Evolutionary conservation across 1,140 invertebrate genomes (phyloP).

Genomic region (Macrotrachela quadricornifera): DNA sequence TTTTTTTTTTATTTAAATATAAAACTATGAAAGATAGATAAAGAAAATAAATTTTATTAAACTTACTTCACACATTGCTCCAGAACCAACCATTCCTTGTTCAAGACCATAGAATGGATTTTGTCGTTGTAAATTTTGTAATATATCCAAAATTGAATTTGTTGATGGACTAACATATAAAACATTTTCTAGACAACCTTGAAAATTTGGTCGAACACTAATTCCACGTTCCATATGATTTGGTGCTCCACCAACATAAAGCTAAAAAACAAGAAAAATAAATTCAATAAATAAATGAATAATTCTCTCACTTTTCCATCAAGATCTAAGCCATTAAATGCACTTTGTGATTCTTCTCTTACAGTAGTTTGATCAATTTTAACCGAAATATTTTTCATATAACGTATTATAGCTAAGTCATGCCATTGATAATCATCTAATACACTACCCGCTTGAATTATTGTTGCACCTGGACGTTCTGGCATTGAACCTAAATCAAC

Average conservation of each 20-base stretch:
- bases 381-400: slow-evolving; percentile 56
- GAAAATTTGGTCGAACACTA: slow-evolving; percentile 47
- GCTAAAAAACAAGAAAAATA: too few relatives aligned
- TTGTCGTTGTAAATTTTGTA: too few relatives aligned
- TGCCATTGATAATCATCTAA: slow-evolving; percentile 95
- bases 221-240: slow-evolving; percentile 34
- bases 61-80: slow-evolving; percentile 43
- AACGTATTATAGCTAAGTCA: slow-evolving; percentile 66
- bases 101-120: too few relatives aligned
- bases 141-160: not conserved
- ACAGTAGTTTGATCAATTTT: slow-evolving; percentile 77
- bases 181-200: slow-evolving; percentile 82
- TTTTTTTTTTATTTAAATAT: too few relatives aligned
- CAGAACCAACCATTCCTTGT: too few relatives aligned
- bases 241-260: slow-evolving; percentile 61
- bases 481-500: slow-evolving; percentile 37
- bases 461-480: slow-evolving; percentile 3
- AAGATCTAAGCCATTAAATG: slow-evolving; percentile 50
- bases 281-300: too few relatives aligned
- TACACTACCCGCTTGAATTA: slow-evolving; percentile 46
- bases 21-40: not conserved
- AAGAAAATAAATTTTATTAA: not conserved
- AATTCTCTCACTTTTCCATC: slow-evolving; percentile 46
- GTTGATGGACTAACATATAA: slow-evolving; percentile 19
- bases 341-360: slow-evolving; percentile 58